Conservation (phyloP, 2,888 invertebrate species). For the Odontocolon sp. region DNA sequence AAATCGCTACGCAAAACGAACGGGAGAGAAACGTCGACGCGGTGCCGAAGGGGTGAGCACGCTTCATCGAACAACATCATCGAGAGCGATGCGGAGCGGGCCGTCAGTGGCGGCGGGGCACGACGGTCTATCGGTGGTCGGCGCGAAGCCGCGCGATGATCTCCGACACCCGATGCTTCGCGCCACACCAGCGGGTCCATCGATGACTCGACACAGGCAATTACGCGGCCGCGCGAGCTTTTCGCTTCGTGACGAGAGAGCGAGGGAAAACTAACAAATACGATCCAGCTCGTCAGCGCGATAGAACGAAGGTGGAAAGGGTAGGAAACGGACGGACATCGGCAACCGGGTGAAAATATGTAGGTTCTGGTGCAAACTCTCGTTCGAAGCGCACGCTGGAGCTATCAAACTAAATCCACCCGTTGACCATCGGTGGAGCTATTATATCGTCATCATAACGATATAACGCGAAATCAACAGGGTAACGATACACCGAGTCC, state of each 20-base stretch:
- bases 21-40: neutral
- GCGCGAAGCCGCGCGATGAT: constrained; percentile 57
- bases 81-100: constrained; percentile 47
- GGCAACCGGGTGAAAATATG: constrained; percentile 52
- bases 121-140: constrained; percentile 52
- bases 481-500: constrained; percentile 73
- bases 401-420: constrained; percentile 74
- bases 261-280: constrained; percentile 18
- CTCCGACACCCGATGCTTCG: constrained; percentile 56
- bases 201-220: constrained; percentile 60
- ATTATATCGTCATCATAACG: constrained; percentile 81
- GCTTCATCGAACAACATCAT: constrained; percentile 59
- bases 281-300: constrained; percentile 9
- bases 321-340: constrained; percentile 30
- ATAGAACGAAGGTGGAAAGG: neutral
- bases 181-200: constrained; percentile 40
- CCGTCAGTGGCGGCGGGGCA: constrained; percentile 2
- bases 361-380: constrained; percentile 32
- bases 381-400: constrained; percentile 56
- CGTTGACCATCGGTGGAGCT: constrained; percentile 73
- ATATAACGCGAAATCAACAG: constrained; percentile 80
- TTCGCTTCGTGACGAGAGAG: constrained; percentile 47
- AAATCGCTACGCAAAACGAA: constrained; percentile 2
- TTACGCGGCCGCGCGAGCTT: constrained; percentile 49
- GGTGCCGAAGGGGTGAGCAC: constrained; percentile 22